Percentiles rank a stretch among this genome's conserved stretches.
Conservation (phyloP, 2,113 vertebrate genomes). For the Spermophilus dauricus region DNA sequence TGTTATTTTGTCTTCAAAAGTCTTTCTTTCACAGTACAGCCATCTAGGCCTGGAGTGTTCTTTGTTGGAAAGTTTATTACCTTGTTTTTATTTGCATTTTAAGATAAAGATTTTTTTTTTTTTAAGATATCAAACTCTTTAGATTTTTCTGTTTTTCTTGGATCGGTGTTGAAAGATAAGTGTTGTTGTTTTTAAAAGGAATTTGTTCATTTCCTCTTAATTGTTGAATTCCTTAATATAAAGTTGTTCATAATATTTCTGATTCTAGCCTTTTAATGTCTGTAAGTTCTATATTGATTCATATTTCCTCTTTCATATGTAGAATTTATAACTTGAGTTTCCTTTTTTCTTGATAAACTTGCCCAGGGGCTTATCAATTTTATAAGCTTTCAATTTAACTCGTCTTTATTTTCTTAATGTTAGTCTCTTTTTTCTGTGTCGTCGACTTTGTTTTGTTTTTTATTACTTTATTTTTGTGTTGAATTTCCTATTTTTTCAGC, state of each 20-base stretch:
- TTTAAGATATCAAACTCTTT: background rate
- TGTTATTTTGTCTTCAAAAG: background rate
- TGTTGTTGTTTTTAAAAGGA: background rate
- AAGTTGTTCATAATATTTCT: background rate
- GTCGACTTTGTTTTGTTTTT: background rate
- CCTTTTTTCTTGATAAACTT: constrained; percentile 17
- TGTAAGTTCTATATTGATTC: background rate
- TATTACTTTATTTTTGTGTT: background rate
- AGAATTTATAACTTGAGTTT: background rate
- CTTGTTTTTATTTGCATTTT: background rate
- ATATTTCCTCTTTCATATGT: background rate
- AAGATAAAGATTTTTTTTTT: background rate
- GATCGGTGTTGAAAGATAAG: background rate
- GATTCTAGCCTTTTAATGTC: background rate
- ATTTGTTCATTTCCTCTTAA: background rate
- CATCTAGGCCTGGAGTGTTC: background rate
- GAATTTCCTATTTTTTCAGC: constrained; percentile 42
- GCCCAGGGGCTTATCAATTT: background rate
- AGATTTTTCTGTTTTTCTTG: background rate
- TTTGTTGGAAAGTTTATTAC: background rate
- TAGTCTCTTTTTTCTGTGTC: background rate
- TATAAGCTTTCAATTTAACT: background rate
- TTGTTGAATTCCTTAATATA: background rate
- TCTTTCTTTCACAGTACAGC: background rate
- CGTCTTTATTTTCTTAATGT: background rate